These are phyloP conservation scores for Pseudococcus jackbeardsleyi DNA, from an alignment of 2,888 invertebrate species.

Conservation along the genomic window DNA sequence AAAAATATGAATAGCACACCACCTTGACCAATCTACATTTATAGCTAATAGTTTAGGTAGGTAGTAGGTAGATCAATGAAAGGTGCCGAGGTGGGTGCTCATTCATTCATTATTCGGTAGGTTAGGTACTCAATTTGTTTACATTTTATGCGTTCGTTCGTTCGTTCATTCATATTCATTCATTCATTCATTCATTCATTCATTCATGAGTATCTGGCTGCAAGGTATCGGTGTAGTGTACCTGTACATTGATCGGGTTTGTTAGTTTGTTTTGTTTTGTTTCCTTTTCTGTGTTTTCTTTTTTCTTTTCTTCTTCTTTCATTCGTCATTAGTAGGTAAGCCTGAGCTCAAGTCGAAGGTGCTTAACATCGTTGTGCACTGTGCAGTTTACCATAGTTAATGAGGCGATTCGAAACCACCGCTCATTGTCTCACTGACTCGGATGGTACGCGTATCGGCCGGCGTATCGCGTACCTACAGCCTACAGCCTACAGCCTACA, in stretches of 20 bases:
- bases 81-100: too few relatives aligned
- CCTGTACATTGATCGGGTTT: too few relatives aligned
- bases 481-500: not conserved
- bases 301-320: not conserved
- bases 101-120: too few relatives aligned
- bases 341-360: not conserved
- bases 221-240: too few relatives aligned
- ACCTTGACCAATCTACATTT: too few relatives aligned
- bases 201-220: not conserved
- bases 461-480: not conserved
- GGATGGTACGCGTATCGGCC: not conserved
- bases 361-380: not conserved
- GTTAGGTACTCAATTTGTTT: too few relatives aligned
- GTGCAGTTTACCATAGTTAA: conserved; percentile 58
- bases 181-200: not conserved
- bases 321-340: not conserved
- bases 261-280: too few relatives aligned
- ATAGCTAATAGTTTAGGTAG: too few relatives aligned
- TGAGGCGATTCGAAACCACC: conserved; percentile 61
- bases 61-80: too few relatives aligned
- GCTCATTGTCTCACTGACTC: conserved; percentile 37
- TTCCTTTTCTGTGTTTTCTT: too few relatives aligned
- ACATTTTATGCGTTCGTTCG: too few relatives aligned
- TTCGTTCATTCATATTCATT: not conserved
- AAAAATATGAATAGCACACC: too few relatives aligned